Evolutionary conservation across 2,113 vertebrate species (phyloP).

Genomic region (Monopterus albus): DNA sequence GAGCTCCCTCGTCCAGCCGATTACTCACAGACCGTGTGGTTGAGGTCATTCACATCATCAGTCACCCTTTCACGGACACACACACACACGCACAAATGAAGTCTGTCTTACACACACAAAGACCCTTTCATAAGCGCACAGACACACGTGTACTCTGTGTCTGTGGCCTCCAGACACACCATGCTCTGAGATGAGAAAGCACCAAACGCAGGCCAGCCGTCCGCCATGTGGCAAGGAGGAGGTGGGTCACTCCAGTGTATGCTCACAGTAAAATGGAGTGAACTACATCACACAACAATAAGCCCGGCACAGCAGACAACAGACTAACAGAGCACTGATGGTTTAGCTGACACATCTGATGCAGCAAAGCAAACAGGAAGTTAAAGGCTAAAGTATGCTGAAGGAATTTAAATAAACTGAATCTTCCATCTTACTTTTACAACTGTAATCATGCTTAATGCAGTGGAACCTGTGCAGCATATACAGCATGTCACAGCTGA

Average conservation of each 20-base stretch:
- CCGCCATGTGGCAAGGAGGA: conserved; percentile 29
- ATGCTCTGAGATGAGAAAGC: conserved; percentile 41
- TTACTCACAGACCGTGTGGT: conserved; percentile 46
- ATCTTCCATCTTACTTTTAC: no score
- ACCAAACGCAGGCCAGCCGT: conserved; percentile 33
- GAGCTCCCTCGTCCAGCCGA: conserved; percentile 47
- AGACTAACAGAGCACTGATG: neutral
- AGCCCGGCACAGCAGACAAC: neutral
- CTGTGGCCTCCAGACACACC: conserved; percentile 34
- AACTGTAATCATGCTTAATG: neutral
- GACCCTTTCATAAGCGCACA: conserved; percentile 39
- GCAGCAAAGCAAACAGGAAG: neutral
- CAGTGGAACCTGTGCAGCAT: neutral
- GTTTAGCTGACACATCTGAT: neutral
- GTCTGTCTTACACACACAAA: conserved; percentile 45
- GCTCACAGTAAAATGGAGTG: conserved; percentile 19
- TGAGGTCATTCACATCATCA: conserved; percentile 40
- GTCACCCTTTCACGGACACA: conserved; percentile 22
- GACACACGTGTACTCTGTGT: conserved; percentile 8
- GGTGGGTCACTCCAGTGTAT: conserved; percentile 28
- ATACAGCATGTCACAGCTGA: no score
- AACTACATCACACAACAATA: conserved; percentile 19
- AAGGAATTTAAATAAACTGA: neutral
- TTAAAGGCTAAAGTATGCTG: neutral
- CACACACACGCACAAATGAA: conserved; percentile 4